Percentiles rank a stretch among this genome's conserved stretches.
Conservation (phyloP, 2,797 vertebrate species). For the Xenentodon cancila region DNA sequence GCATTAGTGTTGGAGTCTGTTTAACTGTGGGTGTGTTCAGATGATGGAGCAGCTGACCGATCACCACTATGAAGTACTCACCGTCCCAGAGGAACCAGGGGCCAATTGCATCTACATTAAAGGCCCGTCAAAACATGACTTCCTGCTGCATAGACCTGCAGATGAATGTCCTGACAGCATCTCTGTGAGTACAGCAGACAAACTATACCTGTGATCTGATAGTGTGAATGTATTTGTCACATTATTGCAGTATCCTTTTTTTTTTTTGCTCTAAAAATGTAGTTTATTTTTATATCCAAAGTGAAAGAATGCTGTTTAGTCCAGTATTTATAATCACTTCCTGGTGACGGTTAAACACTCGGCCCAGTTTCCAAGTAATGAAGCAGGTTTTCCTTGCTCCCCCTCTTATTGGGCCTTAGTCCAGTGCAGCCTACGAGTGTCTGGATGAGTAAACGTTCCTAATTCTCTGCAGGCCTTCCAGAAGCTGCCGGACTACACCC, state of each 20-base stretch:
- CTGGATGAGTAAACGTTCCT: conserved; percentile 20
- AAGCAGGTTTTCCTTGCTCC: conserved; percentile 9
- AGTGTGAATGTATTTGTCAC: too few species aligned
- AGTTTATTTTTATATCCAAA: too few species aligned
- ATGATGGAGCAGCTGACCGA: conserved; percentile 93
- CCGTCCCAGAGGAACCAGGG: conserved; percentile 86
- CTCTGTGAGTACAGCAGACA: conserved; percentile 68
- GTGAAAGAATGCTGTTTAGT: too few species aligned
- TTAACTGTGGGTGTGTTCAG: conserved; percentile 66
- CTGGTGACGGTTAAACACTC: neutral
- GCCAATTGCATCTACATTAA: conserved; percentile 90
- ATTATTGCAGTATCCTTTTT: too few species aligned
- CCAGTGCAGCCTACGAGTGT: neutral
- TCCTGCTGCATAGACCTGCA: conserved; percentile 86
- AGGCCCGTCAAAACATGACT: conserved; percentile 81
- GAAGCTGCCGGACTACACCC: conserved; percentile 89
- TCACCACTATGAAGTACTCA: conserved; percentile 89
- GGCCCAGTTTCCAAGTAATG: conserved; percentile 13
- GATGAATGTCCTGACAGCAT: conserved; percentile 89
- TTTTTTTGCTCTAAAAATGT: too few species aligned
- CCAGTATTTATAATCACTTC: too few species aligned
- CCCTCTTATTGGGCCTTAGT: neutral
- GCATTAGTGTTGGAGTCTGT: neutral
- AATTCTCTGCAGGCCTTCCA: conserved; percentile 81
- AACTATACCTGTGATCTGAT: too few species aligned